phyloP scores from a whole-genome alignment of 1,140 invertebrate genomes.

The Samia ricini region DNA sequence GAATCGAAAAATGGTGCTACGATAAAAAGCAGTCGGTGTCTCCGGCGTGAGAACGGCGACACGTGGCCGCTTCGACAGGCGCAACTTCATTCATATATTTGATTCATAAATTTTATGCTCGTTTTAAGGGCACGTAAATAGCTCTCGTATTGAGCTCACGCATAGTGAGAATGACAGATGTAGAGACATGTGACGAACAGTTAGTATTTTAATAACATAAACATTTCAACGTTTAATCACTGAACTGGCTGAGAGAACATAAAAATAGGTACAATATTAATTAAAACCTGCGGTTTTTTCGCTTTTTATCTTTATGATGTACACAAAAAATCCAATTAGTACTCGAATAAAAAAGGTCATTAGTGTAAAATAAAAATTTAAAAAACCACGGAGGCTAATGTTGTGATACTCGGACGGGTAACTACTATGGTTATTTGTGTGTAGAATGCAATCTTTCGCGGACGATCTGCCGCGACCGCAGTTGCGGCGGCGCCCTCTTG shows the following conservation, averaged over 20 bases:
- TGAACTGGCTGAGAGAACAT: background rate
- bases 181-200: background rate
- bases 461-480: slow-evolving; percentile 34
- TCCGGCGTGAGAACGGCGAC: slow-evolving; percentile 65
- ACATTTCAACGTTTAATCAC: background rate
- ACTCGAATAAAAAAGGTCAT: background rate
- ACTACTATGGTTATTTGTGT: slow-evolving; percentile 49
- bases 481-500: slow-evolving; percentile 26
- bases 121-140: slow-evolving; percentile 22
- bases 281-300: background rate
- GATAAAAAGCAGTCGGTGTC: slow-evolving; percentile 54
- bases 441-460: slow-evolving; percentile 48
- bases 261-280: background rate
- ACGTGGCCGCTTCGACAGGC: slow-evolving; percentile 51
- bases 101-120: slow-evolving; percentile 61
- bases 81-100: slow-evolving; percentile 69
- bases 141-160: slow-evolving; percentile 4
- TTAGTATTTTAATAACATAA: background rate
- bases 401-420: slow-evolving; percentile 4
- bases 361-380: slow-evolving; percentile 2
- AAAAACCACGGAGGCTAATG: background rate
- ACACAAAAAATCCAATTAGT: slow-evolving; percentile 3
- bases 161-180: slow-evolving; percentile 2
- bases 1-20: slow-evolving; percentile 50
- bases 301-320: background rate